Percentiles rank a stretch among this genome's conserved stretches.
Conservation (phyloP, 2,888 invertebrate species). For the Plebejus anna region DNA sequence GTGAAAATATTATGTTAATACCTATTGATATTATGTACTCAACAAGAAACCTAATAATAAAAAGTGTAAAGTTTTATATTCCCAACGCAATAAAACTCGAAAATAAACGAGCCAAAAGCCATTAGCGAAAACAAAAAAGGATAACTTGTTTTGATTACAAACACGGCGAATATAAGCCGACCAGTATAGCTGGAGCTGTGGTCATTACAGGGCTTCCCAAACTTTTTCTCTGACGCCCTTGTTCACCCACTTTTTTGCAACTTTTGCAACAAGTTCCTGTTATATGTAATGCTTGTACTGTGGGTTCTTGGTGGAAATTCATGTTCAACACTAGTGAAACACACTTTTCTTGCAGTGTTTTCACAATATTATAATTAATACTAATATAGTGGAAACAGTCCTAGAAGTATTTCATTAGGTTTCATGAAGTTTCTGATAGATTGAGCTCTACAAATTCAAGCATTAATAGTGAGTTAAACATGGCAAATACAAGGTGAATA, state of each 20-base stretch:
- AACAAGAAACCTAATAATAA: background rate
- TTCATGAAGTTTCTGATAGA: background rate
- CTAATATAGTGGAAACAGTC: too few species aligned
- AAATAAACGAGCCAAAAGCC: slow-evolving; percentile 22
- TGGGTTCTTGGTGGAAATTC: too few species aligned
- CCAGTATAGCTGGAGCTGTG: background rate
- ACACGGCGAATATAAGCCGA: background rate
- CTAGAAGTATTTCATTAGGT: too few species aligned
- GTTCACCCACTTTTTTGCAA: background rate
- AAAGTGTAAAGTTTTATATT: slow-evolving; percentile 4
- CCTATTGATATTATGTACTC: background rate
- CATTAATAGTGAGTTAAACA: too few species aligned
- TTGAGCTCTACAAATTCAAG: too few species aligned
- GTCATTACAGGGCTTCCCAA: background rate
- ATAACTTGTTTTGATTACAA: slow-evolving; percentile 25
- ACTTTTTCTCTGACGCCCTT: background rate
- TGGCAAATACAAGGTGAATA: too few species aligned
- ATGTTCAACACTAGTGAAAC: too few species aligned
- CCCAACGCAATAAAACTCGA: slow-evolving; percentile 7
- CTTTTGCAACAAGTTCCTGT: background rate
- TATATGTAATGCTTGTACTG: too few species aligned
- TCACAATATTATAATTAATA: too few species aligned
- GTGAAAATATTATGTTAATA: background rate
- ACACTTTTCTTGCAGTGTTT: too few species aligned
- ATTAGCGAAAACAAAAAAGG: slow-evolving; percentile 21